Base-by-base conservation (phyloP, 1,140 invertebrate genomes). In the Tetraneura akinire region DNA sequence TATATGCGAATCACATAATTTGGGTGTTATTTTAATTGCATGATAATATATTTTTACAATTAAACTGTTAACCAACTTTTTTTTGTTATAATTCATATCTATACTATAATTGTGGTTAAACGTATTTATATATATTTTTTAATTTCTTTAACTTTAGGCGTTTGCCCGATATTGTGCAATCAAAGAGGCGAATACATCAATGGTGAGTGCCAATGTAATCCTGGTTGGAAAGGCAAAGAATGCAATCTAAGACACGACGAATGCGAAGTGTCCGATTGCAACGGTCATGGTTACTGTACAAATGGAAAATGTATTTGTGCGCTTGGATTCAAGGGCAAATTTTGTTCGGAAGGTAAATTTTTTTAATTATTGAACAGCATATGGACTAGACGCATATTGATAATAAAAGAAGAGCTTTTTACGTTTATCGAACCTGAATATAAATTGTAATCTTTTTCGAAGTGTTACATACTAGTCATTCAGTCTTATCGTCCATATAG, bases 171-270 rank as follows among this genome's bases (percentile, higher is more conserved):
- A 5, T 88, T 98, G 4, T 99, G 97, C 86, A 96, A 92, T 83
- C 95, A 96, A 85, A 91, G 96, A 81, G 98, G 97, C 37, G 93
- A 98, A 85, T 99, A 98, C 86, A 92, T 95, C 80, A 96, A 97
- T 83, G 97, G 97, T 60, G 92, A 95, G 85, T 99, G 97, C 85
- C 91, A 95, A 83, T 99, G 98, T 85, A 96, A 97, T 86, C 93
- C 95, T 1, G 97, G 97, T 16, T 99, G 94, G 94, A 98, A 98
- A 87, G 97, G 97, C 68, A 93, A 93, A 85, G 96, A 95, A 85
- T 99, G 98, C 86, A 94, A 93, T 29, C 86, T 98, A 64, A 88
- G 94, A n/a, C 94, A 96, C 85, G 93, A 96, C 83, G 94, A 96
- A 86, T 96, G 94, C 85, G 95, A 97, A 88, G 92, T 96, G 74